Conservation (phyloP, 2,797 vertebrate species). For the Takifugu ocellatus region DNA sequence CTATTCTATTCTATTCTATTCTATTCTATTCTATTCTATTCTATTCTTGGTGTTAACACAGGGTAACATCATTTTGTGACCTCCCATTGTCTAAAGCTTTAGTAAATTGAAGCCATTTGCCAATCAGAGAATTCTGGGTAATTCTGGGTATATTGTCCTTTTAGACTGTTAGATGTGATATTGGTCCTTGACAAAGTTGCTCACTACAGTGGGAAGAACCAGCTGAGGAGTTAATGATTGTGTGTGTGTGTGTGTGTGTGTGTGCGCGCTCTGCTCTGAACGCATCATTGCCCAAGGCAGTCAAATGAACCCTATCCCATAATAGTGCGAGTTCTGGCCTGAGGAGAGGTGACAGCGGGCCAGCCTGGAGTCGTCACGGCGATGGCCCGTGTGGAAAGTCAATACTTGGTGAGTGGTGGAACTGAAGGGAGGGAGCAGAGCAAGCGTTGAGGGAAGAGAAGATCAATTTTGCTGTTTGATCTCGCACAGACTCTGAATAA, state of each 20-base stretch:
- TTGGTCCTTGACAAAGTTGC: slow-evolving; percentile 35
- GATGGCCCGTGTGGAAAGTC: slow-evolving; percentile 66
- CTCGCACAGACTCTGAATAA: slow-evolving; percentile 75
- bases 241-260: slow-evolving; percentile 12
- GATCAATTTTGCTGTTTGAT: slow-evolving; percentile 81
- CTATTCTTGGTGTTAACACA: too few species aligned
- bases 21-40: too few species aligned
- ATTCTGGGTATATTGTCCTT: too few species aligned
- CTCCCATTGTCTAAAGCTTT: too few species aligned
- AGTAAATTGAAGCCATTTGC: too few species aligned
- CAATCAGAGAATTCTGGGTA: too few species aligned
- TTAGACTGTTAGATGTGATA: too few species aligned
- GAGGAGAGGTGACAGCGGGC: slow-evolving; percentile 64
- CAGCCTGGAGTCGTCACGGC: slow-evolving; percentile 57
- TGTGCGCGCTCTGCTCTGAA: slow-evolving; percentile 22
- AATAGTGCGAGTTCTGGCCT: slow-evolving; percentile 45
- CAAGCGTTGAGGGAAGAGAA: slow-evolving; percentile 69
- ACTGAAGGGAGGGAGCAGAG: slow-evolving; percentile 47
- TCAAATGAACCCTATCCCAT: slow-evolving; percentile 51
- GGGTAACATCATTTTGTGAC: too few species aligned
- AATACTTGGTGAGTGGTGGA: slow-evolving; percentile 54
- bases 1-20: too few species aligned
- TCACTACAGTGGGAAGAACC: slow-evolving; percentile 31
- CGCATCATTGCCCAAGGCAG: slow-evolving; percentile 37
- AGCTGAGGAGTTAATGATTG: slow-evolving; percentile 29